phyloP scores from a whole-genome alignment of 2,888 invertebrate species.

The Caradrina kadenii region DNA sequence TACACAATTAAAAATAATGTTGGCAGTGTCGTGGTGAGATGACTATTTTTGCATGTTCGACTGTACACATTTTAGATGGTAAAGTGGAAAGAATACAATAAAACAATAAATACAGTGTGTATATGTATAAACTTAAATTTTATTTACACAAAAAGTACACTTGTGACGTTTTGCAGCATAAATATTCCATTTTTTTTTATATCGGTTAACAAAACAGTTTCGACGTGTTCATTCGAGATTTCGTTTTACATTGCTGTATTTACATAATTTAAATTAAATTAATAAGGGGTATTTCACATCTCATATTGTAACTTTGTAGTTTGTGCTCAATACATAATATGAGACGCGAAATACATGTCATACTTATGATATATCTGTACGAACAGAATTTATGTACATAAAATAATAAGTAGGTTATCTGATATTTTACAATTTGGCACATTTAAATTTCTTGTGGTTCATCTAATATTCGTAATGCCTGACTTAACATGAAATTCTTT shows the following conservation, averaged over 20 bases:
- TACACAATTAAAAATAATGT: not conserved
- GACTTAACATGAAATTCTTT: conserved; percentile 76
- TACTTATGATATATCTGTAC: conserved; percentile 60
- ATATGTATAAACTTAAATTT: conserved; percentile 89
- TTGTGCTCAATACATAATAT: conserved; percentile 54
- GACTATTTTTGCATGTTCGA: not conserved
- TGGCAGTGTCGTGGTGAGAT: not conserved
- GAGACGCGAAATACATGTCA: conserved; percentile 63
- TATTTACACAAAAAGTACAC: conserved; percentile 90
- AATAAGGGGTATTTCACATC: conserved; percentile 56
- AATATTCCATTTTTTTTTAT: conserved; percentile 67
- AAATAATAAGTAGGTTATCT: conserved; percentile 66
- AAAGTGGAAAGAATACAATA: conserved; percentile 62
- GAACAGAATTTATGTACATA: conserved; percentile 65
- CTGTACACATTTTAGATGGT: not conserved
- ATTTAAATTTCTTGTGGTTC: conserved; percentile 69
- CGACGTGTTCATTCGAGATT: conserved; percentile 60
- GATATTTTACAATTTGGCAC: conserved; percentile 85
- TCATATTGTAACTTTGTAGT: conserved; percentile 50
- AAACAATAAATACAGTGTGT: conserved; percentile 86
- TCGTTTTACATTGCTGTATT: conserved; percentile 62
- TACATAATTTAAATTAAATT: conserved; percentile 59
- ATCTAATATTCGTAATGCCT: conserved; percentile 67
- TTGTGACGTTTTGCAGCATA: conserved; percentile 86
- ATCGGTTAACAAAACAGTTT: conserved; percentile 52